Evolutionary conservation across 2,797 vertebrate genomes (phyloP).

Genomic region (Onychomys leucogaster): DNA sequence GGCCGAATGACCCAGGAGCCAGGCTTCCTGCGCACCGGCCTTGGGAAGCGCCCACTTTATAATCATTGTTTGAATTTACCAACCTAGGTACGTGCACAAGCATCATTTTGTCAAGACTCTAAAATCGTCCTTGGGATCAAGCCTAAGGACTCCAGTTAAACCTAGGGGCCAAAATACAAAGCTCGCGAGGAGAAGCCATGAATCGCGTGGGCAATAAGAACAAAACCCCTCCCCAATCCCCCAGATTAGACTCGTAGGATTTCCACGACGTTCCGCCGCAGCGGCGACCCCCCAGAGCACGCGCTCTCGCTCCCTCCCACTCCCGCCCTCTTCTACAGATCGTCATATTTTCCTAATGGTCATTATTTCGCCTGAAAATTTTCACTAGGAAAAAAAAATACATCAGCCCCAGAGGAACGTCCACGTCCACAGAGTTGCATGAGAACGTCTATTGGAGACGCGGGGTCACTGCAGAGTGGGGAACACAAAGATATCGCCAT

Average conservation of each 20-base stretch:
- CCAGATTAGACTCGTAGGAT: slow-evolving; percentile 20
- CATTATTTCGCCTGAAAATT: slow-evolving; percentile 24
- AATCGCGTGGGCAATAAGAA: slow-evolving; percentile 50
- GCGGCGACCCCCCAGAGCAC: slow-evolving; percentile 48
- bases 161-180: slow-evolving; percentile 40
- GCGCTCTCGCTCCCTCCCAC: slow-evolving; percentile 21
- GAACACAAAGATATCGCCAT: not conserved
- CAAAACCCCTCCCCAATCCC: slow-evolving; percentile 43
- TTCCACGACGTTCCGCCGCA: slow-evolving; percentile 46
- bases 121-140: slow-evolving; percentile 61
- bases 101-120: slow-evolving; percentile 62
- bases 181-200: slow-evolving; percentile 34
- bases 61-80: not conserved
- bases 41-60: not conserved
- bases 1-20: not conserved
- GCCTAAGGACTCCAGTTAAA: slow-evolving; percentile 55
- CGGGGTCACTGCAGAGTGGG: not conserved
- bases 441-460: not conserved
- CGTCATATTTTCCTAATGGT: slow-evolving; percentile 13
- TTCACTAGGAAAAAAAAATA: not conserved
- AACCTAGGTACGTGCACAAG: not conserved
- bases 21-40: not conserved
- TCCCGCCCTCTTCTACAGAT: slow-evolving; percentile 16
- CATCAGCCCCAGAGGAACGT: not conserved
- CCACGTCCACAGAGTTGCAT: not conserved